Percentiles rank a stretch among this genome's conserved stretches.
Evolutionary conservation across 2,113 vertebrate genomes (phyloP).

Genomic region (Montifringilla adamsi): DNA sequence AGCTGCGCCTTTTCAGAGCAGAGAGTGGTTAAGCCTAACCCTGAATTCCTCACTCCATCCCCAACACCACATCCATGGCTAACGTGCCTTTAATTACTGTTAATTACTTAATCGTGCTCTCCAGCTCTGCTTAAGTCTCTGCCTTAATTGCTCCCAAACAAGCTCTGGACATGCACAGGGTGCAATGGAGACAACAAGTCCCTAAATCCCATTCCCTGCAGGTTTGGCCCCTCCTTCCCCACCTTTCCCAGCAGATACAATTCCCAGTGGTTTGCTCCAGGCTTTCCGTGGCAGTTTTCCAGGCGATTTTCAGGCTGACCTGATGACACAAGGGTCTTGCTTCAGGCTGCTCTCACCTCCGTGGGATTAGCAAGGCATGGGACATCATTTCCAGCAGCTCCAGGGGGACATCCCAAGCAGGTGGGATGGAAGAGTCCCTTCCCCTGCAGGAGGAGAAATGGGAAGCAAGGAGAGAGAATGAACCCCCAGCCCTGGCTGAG

Average conservation of each 20-base stretch:
- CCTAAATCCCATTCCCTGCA: not conserved
- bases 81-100: not conserved
- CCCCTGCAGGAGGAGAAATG: not conserved
- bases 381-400: not conserved
- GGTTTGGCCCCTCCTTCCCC: not conserved
- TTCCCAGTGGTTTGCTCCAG: not conserved
- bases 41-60: not conserved
- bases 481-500: not conserved
- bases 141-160: not conserved
- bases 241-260: not conserved
- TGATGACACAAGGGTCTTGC: not conserved
- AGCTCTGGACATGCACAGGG: not conserved
- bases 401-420: too few relatives aligned
- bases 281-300: not conserved
- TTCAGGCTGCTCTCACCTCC: not conserved
- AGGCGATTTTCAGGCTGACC: not conserved
- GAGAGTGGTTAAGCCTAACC: not conserved
- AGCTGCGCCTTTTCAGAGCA: not conserved
- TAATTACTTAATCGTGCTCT: not conserved
- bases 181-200: not conserved
- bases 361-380: too few relatives aligned
- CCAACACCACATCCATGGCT: not conserved
- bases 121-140: not conserved
- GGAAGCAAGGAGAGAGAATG: not conserved
- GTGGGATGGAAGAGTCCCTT: not conserved